Base-by-base conservation (phyloP, 2,113 vertebrate species). In the Crocuta crocuta region DNA sequence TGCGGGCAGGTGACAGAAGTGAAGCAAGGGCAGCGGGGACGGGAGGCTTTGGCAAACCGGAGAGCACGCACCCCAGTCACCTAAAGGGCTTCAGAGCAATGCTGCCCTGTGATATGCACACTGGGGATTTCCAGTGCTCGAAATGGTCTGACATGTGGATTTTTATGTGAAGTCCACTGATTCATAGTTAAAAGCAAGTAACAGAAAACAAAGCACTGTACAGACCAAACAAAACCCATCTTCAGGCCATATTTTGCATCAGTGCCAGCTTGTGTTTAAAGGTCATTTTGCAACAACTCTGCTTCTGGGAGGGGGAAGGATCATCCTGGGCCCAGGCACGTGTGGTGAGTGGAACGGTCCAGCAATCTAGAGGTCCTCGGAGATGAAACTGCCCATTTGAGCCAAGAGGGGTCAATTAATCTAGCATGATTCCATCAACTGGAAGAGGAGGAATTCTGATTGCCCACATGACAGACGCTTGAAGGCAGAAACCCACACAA, bases 151-250 rank as follows among this genome's bases (percentile, higher is more conserved):
- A 70, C 63, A 83, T 63, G 17, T 70, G n/a, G 45, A 91, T 19
- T 92, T 97, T 88, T 78, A 81, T 21, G 16, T 85, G 35, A 92
- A 91, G 65, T 50, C 66, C 85, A 74, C 71, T 31, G 28, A 92
- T 35, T n/a, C 71, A 10, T 89, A 74, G 80, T 71, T 87, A 84
- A 92, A 96, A 91, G 23, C 33, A 91, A 88, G 33, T 53, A 71
- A 82, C 5, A 31, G 55, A 92, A 94, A 96, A 90, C 39, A n/a
- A 87, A 92, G 28, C 61, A 95, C 12, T 21, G 21, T 61, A 33
- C 31, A 83, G 55, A 89, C 24, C 13, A 76, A 91, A 82, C 16
- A 87, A 92, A 89, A 71, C 43, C 48, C 58, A 19, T 65, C 53
- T 92, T 89, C 45, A 43, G 43, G 74, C 28, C 21, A 82, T 61